phyloP scores from a whole-genome alignment of 2,797 vertebrate genomes.

The Gymnocypris eckloni region DNA sequence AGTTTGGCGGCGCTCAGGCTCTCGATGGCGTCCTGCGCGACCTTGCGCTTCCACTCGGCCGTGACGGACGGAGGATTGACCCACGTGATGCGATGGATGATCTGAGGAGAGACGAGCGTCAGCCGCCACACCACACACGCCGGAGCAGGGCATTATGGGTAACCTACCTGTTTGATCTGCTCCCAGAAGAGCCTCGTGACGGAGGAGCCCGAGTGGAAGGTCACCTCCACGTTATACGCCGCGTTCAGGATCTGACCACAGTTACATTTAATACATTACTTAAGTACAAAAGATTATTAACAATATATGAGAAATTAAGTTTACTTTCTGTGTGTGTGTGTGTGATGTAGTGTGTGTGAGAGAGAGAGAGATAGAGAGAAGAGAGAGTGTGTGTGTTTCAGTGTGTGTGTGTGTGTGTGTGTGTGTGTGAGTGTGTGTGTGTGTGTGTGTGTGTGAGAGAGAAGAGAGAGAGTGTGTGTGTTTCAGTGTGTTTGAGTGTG shows the following conservation, averaged over 20 bases:
- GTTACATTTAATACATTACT: neutral
- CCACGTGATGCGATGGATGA: conserved; percentile 93
- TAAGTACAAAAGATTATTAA: too few relatives aligned
- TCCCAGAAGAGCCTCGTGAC: conserved; percentile 96
- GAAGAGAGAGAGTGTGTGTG: too few relatives aligned
- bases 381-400: too few relatives aligned
- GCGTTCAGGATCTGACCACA: conserved; percentile 90
- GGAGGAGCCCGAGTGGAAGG: conserved; percentile 95
- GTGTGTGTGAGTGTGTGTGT: too few relatives aligned
- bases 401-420: too few relatives aligned
- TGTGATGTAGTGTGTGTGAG: too few relatives aligned
- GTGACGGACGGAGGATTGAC: conserved; percentile 93
- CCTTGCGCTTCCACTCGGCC: conserved; percentile 94
- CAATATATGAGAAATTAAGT: too few relatives aligned
- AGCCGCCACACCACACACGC: accelerated
- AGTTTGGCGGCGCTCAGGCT: conserved; percentile 96
- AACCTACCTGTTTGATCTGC: conserved; percentile 94
- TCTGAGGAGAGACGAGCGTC: conserved; percentile 72
- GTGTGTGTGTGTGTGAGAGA: too few relatives aligned
- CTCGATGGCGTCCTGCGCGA: conserved; percentile 98
- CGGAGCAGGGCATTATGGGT: neutral
- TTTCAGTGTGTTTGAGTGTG: too few relatives aligned
- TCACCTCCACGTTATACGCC: conserved; percentile 98
- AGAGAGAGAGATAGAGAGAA: too few relatives aligned
- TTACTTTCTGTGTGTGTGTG: too few relatives aligned